Percentiles rank a stretch among this genome's conserved stretches.
phyloP scores from a whole-genome alignment of 2,113 vertebrate species.

The Odontophorus gujanensis region DNA sequence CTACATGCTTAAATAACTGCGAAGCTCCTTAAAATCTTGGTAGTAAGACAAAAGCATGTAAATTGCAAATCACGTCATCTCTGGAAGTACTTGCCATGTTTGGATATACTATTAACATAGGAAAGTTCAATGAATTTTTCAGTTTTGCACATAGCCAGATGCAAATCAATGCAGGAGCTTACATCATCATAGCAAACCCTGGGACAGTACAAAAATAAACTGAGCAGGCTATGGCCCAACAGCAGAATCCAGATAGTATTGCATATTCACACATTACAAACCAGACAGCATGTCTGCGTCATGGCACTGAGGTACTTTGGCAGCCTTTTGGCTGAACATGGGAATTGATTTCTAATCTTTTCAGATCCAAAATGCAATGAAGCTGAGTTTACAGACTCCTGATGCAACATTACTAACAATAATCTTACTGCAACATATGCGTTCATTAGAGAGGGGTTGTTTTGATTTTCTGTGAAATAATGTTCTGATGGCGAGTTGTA shows the following conservation, averaged over 20 bases:
- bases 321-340: not conserved
- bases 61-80: not conserved
- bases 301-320: not conserved
- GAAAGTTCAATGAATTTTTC: not conserved
- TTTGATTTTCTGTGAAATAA: conserved; percentile 13
- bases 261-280: not conserved
- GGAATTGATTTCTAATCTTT: conserved; percentile 55
- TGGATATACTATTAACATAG: not conserved
- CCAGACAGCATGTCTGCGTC: not conserved
- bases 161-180: not conserved
- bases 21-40: not conserved
- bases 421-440: not conserved
- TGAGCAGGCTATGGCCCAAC: not conserved
- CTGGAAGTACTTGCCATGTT: not conserved
- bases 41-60: not conserved
- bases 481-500: not conserved
- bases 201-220: not conserved
- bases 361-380: not conserved
- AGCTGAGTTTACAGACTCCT: not conserved
- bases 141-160: not conserved
- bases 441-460: conserved; percentile 3
- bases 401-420: conserved; percentile 2
- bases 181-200: not conserved
- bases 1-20: not conserved
- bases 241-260: not conserved